Percentiles rank a stretch among this genome's conserved stretches.
phyloP scores from a whole-genome alignment of 2,888 invertebrate species.

The Eristalis arbustorum region DNA sequence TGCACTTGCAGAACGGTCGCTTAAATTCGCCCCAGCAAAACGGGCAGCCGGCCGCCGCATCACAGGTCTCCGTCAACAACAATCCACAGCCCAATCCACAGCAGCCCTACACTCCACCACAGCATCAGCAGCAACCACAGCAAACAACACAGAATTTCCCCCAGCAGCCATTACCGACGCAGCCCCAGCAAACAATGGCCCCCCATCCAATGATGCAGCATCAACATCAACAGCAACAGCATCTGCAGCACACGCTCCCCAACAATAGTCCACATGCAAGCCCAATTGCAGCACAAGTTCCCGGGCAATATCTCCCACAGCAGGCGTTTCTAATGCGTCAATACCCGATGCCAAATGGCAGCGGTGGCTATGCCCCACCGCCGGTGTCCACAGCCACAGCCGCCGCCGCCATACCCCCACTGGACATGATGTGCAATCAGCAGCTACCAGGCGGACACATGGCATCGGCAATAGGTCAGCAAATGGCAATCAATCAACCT shows the following conservation, averaged over 20 bases:
- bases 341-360: conserved; percentile 56
- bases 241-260: conserved; percentile 49
- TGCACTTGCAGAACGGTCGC: conserved; percentile 78
- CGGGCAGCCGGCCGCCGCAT: conserved; percentile 71
- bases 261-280: conserved; percentile 29
- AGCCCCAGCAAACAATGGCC: conserved; percentile 52
- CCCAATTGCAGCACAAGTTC: conserved; percentile 51
- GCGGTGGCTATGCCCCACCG: conserved; percentile 40
- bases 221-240: conserved; percentile 45
- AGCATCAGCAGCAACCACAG: conserved; percentile 67
- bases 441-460: conserved; percentile 54
- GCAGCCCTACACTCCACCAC: conserved; percentile 38
- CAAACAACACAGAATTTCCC: conserved; percentile 70
- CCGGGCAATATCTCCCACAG: conserved; percentile 68
- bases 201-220: conserved; percentile 62
- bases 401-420: conserved; percentile 63
- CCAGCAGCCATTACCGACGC: conserved; percentile 63
- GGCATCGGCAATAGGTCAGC: conserved; percentile 54
- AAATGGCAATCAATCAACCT: conserved; percentile 73
- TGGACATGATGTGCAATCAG: conserved; percentile 67
- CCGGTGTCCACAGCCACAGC: conserved; percentile 33
- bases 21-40: conserved; percentile 72
- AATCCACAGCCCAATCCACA: conserved; percentile 55
- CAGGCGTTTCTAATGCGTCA: conserved; percentile 65
- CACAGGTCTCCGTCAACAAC: conserved; percentile 44